Conservation (phyloP, 2,888 invertebrate species). For the Geotrupes spiniger region DNA sequence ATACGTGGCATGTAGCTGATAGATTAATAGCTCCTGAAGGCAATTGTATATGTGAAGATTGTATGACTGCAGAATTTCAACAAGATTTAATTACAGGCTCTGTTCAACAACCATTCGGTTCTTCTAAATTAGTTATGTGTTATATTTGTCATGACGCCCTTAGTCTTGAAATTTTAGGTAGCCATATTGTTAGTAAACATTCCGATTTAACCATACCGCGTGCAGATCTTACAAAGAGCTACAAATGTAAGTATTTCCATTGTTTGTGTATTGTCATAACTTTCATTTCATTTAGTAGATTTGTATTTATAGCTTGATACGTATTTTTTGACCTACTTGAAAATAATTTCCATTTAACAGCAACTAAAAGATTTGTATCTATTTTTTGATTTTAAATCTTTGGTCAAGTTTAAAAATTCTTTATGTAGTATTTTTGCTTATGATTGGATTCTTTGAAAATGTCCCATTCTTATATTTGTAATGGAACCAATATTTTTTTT, state of each 20-base stretch:
- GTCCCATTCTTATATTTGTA: no score
- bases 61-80: constrained; percentile 41
- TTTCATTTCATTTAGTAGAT: no score
- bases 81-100: constrained; percentile 26
- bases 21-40: constrained; percentile 41
- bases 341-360: no score
- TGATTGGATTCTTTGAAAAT: no score
- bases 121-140: constrained; percentile 26
- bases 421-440: no score
- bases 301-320: no score
- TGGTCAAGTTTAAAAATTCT: no score
- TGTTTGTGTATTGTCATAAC: no score
- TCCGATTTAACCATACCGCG: constrained; percentile 20
- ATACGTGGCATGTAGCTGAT: constrained; percentile 38
- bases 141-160: constrained; percentile 29
- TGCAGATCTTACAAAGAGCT: constrained; percentile 18
- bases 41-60: constrained; percentile 46
- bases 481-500: no score
- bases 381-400: no score
- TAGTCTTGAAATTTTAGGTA: constrained; percentile 23
- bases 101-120: constrained; percentile 22
- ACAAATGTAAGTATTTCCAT: constrained; percentile 19
- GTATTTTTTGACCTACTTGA: no score
- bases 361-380: no score
- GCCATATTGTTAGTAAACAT: constrained; percentile 27